Percentiles rank a stretch among this genome's conserved stretches.
Evolutionary conservation across 2,797 vertebrate species (phyloP).

Genomic region (Diplodus sargus): DNA sequence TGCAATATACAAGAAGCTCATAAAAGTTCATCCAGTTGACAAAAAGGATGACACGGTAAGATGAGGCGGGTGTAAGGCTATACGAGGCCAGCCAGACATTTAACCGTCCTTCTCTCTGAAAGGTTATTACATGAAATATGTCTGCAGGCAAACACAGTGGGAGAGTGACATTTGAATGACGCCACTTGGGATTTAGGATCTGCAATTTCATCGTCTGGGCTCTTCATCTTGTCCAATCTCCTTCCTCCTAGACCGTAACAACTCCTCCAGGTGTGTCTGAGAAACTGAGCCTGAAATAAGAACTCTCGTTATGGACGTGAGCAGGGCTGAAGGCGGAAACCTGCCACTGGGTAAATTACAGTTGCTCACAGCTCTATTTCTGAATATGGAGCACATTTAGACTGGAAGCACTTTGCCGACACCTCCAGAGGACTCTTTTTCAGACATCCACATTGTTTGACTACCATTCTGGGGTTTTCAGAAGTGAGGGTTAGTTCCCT

Average conservation of each 20-base stretch:
- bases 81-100: slow-evolving; percentile 34
- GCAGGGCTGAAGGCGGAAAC: slow-evolving; percentile 2
- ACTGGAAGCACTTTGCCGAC: neutral
- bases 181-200: slow-evolving; percentile 47
- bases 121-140: slow-evolving; percentile 54
- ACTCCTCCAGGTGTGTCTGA: slow-evolving; percentile 47
- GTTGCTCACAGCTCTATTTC: neutral
- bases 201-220: slow-evolving; percentile 57
- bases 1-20: slow-evolving; percentile 19
- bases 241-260: slow-evolving; percentile 19
- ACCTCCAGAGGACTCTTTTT: slow-evolving; percentile 4
- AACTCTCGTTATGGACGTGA: neutral
- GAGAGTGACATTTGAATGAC: slow-evolving; percentile 62
- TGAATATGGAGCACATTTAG: neutral
- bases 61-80: slow-evolving; percentile 17
- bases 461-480: neutral
- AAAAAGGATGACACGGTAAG: slow-evolving; percentile 16
- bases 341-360: slow-evolving; percentile 7
- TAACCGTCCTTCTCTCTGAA: slow-evolving; percentile 38
- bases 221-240: slow-evolving; percentile 48
- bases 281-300: slow-evolving; percentile 16
- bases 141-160: slow-evolving; percentile 25
- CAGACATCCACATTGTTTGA: neutral
- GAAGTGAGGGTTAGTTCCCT: neutral
- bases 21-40: slow-evolving; percentile 38